phyloP scores from a whole-genome alignment of 2,888 invertebrate species.

The Dolichopus griseipennis region DNA sequence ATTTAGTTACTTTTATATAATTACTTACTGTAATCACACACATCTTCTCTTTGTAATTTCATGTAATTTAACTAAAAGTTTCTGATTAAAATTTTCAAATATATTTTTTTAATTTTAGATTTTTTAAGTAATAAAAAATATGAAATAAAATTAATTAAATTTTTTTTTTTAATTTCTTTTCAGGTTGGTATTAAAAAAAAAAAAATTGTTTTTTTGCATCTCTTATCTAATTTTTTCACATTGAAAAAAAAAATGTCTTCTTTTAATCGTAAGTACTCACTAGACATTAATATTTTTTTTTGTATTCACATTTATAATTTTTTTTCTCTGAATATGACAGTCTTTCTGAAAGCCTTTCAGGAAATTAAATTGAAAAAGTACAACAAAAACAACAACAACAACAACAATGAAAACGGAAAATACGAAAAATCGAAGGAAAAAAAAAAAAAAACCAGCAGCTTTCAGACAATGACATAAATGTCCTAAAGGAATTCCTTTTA shows the following conservation, averaged over 20 bases:
- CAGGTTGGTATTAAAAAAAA: neutral
- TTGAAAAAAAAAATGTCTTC: neutral
- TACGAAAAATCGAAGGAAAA: too few relatives aligned
- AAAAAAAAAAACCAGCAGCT: neutral
- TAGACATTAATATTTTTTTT: neutral
- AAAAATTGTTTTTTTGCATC: neutral
- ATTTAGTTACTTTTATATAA: too few relatives aligned
- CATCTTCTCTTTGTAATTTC: too few relatives aligned
- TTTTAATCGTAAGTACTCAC: slow-evolving; percentile 3
- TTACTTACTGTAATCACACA: too few relatives aligned
- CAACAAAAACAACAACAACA: too few relatives aligned
- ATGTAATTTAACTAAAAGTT: too few relatives aligned
- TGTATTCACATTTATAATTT: neutral
- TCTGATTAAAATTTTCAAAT: too few relatives aligned
- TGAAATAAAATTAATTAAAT: neutral
- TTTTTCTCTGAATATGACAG: neutral
- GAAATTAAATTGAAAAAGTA: neutral
- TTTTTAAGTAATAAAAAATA: too few relatives aligned
- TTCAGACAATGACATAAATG: slow-evolving; percentile 3
- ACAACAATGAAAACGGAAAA: too few relatives aligned
- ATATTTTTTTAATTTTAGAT: too few relatives aligned
- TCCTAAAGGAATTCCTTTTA: neutral
- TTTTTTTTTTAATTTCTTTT: neutral
- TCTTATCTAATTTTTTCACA: neutral
- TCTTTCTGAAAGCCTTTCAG: neutral